Percentiles rank a stretch among this genome's conserved stretches.
These are phyloP conservation scores for Gambelia wislizenii DNA, from an alignment of 2,797 vertebrate species.

Conservation along the genomic window DNA sequence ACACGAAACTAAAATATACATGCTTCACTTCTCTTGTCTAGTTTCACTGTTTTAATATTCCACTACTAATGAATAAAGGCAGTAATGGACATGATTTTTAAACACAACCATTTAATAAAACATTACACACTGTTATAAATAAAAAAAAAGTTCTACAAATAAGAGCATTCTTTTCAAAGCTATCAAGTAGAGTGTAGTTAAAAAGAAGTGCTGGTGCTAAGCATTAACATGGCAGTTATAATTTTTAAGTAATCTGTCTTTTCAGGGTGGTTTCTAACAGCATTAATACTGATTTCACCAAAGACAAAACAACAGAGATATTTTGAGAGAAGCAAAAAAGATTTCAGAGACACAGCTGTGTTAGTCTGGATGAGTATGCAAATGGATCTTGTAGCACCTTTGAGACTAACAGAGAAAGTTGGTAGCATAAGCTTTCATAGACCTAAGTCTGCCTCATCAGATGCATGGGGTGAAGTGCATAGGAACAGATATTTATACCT, in stretches of 20 bases:
- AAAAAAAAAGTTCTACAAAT: constrained; percentile 29
- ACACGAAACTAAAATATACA: constrained; percentile 71
- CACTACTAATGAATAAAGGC: constrained; percentile 74
- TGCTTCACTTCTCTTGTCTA: constrained; percentile 66
- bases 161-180: constrained; percentile 29
- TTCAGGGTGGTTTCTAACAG: background rate
- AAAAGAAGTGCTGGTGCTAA: background rate
- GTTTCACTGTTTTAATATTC: constrained; percentile 73
- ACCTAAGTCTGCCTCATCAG: too few relatives aligned
- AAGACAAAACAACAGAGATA: background rate
- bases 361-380: too few relatives aligned
- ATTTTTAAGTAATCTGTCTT: too few relatives aligned
- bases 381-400: too few relatives aligned
- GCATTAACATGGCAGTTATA: background rate
- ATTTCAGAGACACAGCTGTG: too few relatives aligned
- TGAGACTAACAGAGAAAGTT: too few relatives aligned
- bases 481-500: too few relatives aligned
- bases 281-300: background rate
- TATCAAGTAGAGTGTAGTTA: background rate
- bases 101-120: constrained; percentile 65
- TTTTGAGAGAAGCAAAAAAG: background rate
- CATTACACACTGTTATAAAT: constrained; percentile 47
- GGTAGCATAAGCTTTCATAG: too few relatives aligned
- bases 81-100: constrained; percentile 64
- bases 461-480: too few relatives aligned